Base-by-base conservation (phyloP, 2,888 invertebrate genomes). In the Drosophila fungiperda region DNA sequence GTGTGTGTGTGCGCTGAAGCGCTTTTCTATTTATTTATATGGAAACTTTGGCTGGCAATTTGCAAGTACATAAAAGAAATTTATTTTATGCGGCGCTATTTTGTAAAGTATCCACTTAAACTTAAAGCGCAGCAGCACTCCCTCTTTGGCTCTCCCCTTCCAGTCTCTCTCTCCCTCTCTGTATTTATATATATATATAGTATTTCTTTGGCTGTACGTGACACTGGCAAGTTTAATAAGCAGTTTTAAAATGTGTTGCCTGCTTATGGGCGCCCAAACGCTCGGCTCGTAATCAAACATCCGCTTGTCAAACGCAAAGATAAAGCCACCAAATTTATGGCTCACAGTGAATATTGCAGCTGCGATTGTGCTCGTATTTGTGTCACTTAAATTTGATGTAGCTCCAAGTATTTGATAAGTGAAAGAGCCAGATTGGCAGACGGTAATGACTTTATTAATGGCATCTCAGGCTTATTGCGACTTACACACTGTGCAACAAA, bases 1-100 rank as follows among this genome's bases (percentile, higher is more conserved):
- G 6, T 78, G 87, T 81, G 71, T 73, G 58, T 74, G 76, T 63
- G 58, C 72, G 71, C 73, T 79, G 55, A 65, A 68, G 72, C 80
- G 78, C 73, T 77, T 83, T 85, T 87, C 79, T 85, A 87, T 89
- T 89, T 87, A 87, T 87, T 89, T 89, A 85, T 89, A 89, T 85
- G 83, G 80, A 89, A 87, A 87, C 75, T 87, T 87, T 87, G 83
- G 70, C 79, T 77, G 76, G 90, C 87, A 87, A 87, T 87, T 87
- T 87, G 90, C 86, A 76, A 87, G 86, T 87, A 89, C 90, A 87
- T 87, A 87, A 87, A 89, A 81, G 86, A 89, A 87, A 87, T 87
- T 89, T 89, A 86, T 80, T 87, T 85, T 89, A 87, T 76, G 83
- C 78, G 74, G 36, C 68, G 87, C 83, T 89, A 89, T 89, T 87